A percentile compares a stretch with the other conserved stretches of the same genome.
phyloP scores from a whole-genome alignment of 1,140 invertebrate genomes.

The Lordiphosa mommai region DNA sequence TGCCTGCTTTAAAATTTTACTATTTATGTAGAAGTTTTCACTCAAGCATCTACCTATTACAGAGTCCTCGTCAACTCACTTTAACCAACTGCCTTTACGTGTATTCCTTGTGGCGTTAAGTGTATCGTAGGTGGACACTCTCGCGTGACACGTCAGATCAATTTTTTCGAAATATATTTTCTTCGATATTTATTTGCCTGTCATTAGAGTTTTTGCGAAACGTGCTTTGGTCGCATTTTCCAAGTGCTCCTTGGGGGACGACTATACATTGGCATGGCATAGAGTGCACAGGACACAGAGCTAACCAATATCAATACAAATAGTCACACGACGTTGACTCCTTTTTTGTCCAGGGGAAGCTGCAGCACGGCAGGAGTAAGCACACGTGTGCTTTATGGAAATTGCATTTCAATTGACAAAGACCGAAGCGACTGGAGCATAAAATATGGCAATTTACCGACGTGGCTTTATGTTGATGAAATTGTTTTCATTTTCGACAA shows the following conservation, averaged over 20 bases:
- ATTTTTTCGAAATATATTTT: conserved; percentile 74
- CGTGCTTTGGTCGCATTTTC: conserved; percentile 67
- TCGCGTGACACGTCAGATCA: conserved; percentile 76
- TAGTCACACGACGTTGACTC: conserved; percentile 35
- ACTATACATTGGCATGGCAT: conserved; percentile 33
- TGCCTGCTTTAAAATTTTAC: too few relatives aligned
- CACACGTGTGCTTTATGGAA: conserved; percentile 74
- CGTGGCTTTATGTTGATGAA: conserved; percentile 65
- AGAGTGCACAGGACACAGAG: conserved; percentile 14
- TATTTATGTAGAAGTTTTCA: too few relatives aligned
- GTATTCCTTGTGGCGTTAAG: conserved; percentile 2
- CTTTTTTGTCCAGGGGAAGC: conserved; percentile 21
- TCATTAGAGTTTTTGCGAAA: conserved; percentile 71
- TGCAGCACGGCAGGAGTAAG: conserved; percentile 15
- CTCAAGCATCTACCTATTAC: too few relatives aligned
- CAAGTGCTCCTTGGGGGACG: conserved; percentile 65
- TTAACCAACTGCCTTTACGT: not conserved
- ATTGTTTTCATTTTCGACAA: conserved; percentile 68
- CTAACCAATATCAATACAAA: conserved; percentile 25
- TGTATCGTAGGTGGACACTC: conserved; percentile 18
- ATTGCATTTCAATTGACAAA: conserved; percentile 75
- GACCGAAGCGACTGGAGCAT: conserved; percentile 41
- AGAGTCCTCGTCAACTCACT: not conserved
- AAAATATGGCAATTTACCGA: conserved; percentile 69
- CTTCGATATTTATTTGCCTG: conserved; percentile 74